Percentiles rank a stretch among this genome's conserved stretches.
phyloP scores from a whole-genome alignment of 2,113 vertebrate species.

The Vanacampus margaritifer region DNA sequence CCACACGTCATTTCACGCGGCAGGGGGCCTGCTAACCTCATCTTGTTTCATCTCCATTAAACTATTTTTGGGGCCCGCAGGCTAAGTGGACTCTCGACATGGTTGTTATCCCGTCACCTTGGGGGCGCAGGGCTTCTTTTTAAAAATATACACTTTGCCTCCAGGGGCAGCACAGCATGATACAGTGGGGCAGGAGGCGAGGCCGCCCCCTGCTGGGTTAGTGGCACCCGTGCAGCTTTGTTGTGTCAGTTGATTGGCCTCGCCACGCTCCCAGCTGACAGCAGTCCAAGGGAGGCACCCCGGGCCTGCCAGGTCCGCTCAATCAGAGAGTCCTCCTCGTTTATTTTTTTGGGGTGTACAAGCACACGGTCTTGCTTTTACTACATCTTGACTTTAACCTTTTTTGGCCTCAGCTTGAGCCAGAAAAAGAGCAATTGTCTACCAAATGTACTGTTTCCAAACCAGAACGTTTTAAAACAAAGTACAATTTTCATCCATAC shows the following conservation, averaged over 20 bases:
- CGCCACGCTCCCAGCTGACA: conserved; percentile 72
- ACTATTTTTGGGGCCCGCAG: conserved; percentile 59
- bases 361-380: conserved; percentile 40
- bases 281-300: conserved; percentile 72
- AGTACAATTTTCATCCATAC: too few species aligned
- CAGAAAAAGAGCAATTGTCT: neutral
- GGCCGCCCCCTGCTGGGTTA: conserved; percentile 79
- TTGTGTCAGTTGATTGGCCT: conserved; percentile 74
- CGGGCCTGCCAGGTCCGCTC: conserved; percentile 80
- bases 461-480: neutral
- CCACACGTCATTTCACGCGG: conserved; percentile 51
- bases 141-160: conserved; percentile 68
- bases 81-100: conserved; percentile 55
- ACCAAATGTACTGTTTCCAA: neutral
- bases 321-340: conserved; percentile 62
- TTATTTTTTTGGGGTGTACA: conserved; percentile 17
- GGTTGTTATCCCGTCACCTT: conserved; percentile 70
- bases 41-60: conserved; percentile 64
- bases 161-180: conserved; percentile 50
- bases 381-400: conserved; percentile 28
- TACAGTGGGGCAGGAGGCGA: conserved; percentile 57
- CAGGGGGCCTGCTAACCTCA: conserved; percentile 52
- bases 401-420: conserved; percentile 2
- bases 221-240: conserved; percentile 59
- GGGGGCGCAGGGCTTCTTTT: conserved; percentile 58